A percentile compares a stretch with the other conserved stretches of the same genome.
These are phyloP conservation scores for Cerastis leucographa DNA, from an alignment of 2,888 invertebrate genomes.

Conservation along the genomic window DNA sequence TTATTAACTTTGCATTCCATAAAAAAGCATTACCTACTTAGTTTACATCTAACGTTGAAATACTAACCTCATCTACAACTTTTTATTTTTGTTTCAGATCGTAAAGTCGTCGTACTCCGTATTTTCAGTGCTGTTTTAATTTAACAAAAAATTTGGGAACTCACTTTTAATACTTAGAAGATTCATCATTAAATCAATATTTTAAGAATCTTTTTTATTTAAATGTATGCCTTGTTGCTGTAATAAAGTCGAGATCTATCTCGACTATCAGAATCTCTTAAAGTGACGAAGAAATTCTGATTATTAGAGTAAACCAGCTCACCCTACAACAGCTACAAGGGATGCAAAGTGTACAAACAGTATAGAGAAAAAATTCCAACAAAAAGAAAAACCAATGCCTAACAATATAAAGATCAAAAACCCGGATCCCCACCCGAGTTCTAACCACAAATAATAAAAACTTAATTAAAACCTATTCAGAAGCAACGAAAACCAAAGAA, in stretches of 20 bases:
- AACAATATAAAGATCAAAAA: too few relatives aligned
- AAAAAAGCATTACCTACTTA: too few relatives aligned
- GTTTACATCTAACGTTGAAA: neutral
- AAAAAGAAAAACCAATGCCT: too few relatives aligned
- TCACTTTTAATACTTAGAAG: neutral
- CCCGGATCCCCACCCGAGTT: too few relatives aligned
- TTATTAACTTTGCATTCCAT: too few relatives aligned
- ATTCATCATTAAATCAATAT: neutral
- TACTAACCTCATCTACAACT: neutral
- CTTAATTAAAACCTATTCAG: too few relatives aligned
- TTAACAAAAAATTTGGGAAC: neutral
- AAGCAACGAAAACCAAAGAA: too few relatives aligned
- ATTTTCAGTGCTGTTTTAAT: slow-evolving; percentile 77
- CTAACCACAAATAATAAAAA: too few relatives aligned
- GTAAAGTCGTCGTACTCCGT: slow-evolving; percentile 75
- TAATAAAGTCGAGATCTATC: neutral
- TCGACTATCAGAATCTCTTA: too few relatives aligned
- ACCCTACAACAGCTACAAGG: too few relatives aligned
- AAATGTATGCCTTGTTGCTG: neutral
- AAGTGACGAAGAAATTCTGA: neutral
- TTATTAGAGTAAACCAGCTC: neutral
- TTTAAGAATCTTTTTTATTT: neutral
- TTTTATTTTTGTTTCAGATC: slow-evolving; percentile 66
- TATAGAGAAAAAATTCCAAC: too few relatives aligned
- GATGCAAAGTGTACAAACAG: too few relatives aligned